These are phyloP conservation scores for Rutpela maculata DNA, from an alignment of 2,888 invertebrate genomes.

Conservation along the genomic window DNA sequence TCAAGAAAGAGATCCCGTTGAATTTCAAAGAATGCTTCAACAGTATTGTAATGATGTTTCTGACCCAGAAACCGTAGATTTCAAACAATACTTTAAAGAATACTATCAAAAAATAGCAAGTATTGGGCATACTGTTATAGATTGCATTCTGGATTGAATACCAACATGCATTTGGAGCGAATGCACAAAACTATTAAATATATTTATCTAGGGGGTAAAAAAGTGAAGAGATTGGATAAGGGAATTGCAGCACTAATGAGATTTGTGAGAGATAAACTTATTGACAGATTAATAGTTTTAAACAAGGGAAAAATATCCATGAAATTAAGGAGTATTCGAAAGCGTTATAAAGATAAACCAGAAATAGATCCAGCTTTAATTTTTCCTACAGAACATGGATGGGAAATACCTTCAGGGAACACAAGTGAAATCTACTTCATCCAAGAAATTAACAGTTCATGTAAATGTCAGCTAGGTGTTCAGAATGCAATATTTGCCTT, in stretches of 20 bases:
- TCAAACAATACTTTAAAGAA: background rate
- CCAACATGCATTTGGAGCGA: background rate
- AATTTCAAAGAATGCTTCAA: background rate
- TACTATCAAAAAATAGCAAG: background rate
- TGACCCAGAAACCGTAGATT: background rate
- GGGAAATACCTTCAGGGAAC: no score
- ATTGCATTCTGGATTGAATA: background rate
- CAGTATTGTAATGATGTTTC: background rate
- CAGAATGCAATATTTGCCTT: no score
- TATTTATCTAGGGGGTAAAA: background rate
- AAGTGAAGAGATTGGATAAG: background rate
- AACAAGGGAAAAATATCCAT: background rate
- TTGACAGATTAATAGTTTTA: background rate
- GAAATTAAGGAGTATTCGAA: background rate
- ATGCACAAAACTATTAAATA: background rate
- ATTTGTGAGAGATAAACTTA: background rate
- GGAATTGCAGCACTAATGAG: background rate
- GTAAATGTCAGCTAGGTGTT: no score
- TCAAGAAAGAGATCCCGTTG: background rate
- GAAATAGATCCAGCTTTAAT: no score
- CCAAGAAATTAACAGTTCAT: no score
- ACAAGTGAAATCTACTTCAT: no score
- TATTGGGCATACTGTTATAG: background rate
- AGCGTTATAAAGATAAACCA: no score
- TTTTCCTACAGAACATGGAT: no score